These are phyloP conservation scores for Mesorhabditis spiculigera DNA, from an alignment of 2,888 invertebrate species.

Conservation along the genomic window DNA sequence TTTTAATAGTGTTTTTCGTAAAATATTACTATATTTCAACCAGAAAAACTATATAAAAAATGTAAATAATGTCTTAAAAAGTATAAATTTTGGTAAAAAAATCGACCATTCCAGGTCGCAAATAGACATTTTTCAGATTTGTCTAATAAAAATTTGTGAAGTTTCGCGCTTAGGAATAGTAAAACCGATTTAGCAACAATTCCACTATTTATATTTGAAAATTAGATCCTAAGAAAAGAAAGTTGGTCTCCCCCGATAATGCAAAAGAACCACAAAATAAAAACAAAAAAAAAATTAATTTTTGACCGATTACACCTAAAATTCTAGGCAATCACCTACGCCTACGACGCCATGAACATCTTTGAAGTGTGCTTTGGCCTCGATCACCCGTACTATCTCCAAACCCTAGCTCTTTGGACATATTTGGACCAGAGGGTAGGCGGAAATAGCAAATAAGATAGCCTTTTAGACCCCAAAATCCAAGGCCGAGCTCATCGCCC, in stretches of 20 bases:
- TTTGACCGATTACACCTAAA: background rate
- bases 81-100: no score
- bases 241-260: no score
- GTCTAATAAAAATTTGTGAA: background rate
- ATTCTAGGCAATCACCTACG: slow-evolving; percentile 47
- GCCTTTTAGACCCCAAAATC: slow-evolving; percentile 35
- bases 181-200: no score
- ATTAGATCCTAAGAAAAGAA: no score
- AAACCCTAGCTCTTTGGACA: slow-evolving; percentile 56
- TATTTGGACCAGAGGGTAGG: slow-evolving; percentile 47
- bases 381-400: slow-evolving; percentile 56
- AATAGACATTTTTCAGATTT: background rate
- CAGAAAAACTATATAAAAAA: no score
- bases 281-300: background rate
- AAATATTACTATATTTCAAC: no score
- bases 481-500: slow-evolving; percentile 41
- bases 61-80: no score
- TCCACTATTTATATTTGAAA: background rate
- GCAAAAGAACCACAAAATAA: background rate
- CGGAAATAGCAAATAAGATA: background rate
- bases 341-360: slow-evolving; percentile 58
- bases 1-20: no score
- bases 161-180: background rate
- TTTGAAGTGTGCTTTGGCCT: slow-evolving; percentile 56
- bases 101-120: no score